A percentile compares a stretch with the other conserved stretches of the same genome.
Evolutionary conservation across 2,113 vertebrate genomes (phyloP).

Genomic region (Callaeas wilsoni): DNA sequence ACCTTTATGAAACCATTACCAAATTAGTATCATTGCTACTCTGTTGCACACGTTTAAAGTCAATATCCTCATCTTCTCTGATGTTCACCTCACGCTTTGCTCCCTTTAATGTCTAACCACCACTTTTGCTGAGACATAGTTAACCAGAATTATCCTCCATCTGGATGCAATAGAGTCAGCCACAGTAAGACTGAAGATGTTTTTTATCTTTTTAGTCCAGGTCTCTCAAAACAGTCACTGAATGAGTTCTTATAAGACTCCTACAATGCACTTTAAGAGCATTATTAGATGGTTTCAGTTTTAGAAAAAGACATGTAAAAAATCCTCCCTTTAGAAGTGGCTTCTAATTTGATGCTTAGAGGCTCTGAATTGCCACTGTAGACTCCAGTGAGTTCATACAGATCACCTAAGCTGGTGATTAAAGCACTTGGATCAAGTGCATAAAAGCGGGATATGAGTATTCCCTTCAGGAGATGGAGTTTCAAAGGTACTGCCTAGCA

Average conservation of each 20-base stretch:
- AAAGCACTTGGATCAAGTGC: not conserved
- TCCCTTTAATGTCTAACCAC: not conserved
- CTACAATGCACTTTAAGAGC: not conserved
- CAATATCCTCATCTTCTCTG: not conserved
- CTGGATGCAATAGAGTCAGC: not conserved
- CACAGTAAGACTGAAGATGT: not conserved
- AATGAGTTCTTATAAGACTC: not conserved
- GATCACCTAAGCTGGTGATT: not conserved
- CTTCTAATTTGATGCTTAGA: not conserved
- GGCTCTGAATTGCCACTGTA: not conserved
- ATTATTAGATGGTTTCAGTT: not conserved
- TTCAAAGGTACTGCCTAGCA: constrained; percentile 1
- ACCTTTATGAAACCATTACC: not conserved
- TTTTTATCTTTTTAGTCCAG: not conserved
- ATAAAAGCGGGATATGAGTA: not conserved
- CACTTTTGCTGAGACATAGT: not conserved
- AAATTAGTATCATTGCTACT: not conserved
- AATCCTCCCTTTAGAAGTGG: not conserved
- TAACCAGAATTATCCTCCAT: not conserved
- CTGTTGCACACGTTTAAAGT: not conserved
- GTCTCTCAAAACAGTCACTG: not conserved
- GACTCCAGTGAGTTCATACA: not conserved
- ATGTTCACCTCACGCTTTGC: not conserved
- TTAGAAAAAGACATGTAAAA: not conserved
- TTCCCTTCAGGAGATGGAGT: not conserved